A percentile compares a stretch with the other conserved stretches of the same genome.
Evolutionary conservation across 2,797 vertebrate species (phyloP).

Genomic region (Melanogrammus aeglefinus): DNA sequence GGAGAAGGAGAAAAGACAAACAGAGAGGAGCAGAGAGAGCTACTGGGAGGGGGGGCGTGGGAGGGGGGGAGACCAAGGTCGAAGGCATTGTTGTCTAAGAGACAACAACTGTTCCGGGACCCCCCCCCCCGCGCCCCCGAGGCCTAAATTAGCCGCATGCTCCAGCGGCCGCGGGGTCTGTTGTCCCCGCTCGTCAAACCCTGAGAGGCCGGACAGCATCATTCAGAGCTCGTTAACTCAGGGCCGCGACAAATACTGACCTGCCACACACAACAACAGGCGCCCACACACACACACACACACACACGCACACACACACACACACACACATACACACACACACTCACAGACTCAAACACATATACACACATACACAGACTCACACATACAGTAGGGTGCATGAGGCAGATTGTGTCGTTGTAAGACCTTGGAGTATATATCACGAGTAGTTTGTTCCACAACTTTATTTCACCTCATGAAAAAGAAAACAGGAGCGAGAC

Average conservation of each 20-base stretch:
- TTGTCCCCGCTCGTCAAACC: conserved; percentile 65
- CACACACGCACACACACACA: too few relatives aligned
- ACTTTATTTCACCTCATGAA: too few relatives aligned
- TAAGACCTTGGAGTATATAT: too few relatives aligned
- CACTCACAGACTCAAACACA: too few relatives aligned
- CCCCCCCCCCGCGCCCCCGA: conserved; percentile 10
- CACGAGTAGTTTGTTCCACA: too few relatives aligned
- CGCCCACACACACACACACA: neutral
- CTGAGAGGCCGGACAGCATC: conserved; percentile 53
- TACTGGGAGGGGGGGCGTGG: conserved; percentile 42
- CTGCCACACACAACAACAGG: conserved; percentile 14
- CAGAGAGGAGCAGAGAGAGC: conserved; percentile 20
- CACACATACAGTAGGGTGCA: too few relatives aligned
- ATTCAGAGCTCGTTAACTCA: conserved; percentile 41
- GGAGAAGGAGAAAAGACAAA: conserved; percentile 17
- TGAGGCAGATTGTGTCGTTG: too few relatives aligned
- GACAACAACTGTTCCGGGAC: conserved; percentile 67
- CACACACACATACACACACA: too few relatives aligned
- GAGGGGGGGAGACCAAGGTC: conserved; percentile 59
- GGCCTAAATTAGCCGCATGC: conserved; percentile 56
- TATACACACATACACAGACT: too few relatives aligned
- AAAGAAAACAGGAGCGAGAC: too few relatives aligned
- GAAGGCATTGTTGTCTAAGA: conserved; percentile 61
- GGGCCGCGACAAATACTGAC: conserved; percentile 23
- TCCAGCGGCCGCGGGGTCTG: conserved; percentile 44